These are phyloP conservation scores for Labia minor DNA, from an alignment of 2,888 invertebrate species.

Conservation along the genomic window DNA sequence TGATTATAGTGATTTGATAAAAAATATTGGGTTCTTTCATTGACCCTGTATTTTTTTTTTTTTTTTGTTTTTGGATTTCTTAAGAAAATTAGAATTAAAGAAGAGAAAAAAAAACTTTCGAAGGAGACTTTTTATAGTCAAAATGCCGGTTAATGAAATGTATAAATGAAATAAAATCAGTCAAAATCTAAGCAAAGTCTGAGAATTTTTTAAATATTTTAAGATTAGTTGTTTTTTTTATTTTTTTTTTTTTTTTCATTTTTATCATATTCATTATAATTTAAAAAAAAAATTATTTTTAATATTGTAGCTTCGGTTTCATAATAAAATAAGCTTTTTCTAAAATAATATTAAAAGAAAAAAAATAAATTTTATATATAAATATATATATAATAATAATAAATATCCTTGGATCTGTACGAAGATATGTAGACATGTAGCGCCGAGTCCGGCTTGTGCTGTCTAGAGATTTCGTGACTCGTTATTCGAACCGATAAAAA, in stretches of 20 bases:
- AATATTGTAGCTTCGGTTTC: slow-evolving; percentile 15
- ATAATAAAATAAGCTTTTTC: slow-evolving; percentile 8
- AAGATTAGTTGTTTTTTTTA: slow-evolving; percentile 13
- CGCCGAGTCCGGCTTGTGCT: neutral
- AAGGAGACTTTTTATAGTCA: neutral
- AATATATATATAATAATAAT: neutral
- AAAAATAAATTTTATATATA: neutral
- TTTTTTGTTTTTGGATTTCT: no score
- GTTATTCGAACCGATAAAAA: slow-evolving; percentile 1
- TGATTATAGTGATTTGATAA: no score
- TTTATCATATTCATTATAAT: no score
- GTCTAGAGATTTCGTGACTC: slow-evolving; percentile 5
- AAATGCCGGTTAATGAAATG: neutral
- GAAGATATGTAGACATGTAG: neutral
- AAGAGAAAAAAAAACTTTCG: no score
- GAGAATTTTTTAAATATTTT: slow-evolving; percentile 8
- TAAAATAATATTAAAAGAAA: slow-evolving; percentile 13
- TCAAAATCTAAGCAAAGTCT: slow-evolving; percentile 13
- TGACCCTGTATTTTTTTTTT: no score
- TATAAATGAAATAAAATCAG: neutral
- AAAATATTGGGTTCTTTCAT: no score
- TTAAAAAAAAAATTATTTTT: no score
- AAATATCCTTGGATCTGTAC: neutral
- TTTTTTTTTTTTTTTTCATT: slow-evolving; percentile 4
- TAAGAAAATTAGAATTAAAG: no score